These are phyloP conservation scores for Machimus atricapillus DNA, from an alignment of 2,888 invertebrate genomes.

Conservation along the genomic window DNA sequence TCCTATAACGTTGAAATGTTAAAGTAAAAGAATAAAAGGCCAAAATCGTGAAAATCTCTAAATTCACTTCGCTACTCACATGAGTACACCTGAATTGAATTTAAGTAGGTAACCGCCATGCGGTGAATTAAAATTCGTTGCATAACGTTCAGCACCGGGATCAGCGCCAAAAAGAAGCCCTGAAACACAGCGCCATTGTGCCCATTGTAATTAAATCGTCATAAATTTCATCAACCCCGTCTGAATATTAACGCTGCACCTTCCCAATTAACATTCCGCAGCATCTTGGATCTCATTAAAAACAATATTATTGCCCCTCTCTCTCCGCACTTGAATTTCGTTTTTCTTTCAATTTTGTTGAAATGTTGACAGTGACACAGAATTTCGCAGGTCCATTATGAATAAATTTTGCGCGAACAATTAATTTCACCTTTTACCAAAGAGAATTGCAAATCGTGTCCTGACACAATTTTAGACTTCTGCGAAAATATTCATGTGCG, in stretches of 20 bases:
- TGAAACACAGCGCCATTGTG: neutral
- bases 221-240: neutral
- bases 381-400: neutral
- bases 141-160: neutral
- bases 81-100: neutral
- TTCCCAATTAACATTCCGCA: neutral
- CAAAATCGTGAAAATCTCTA: neutral
- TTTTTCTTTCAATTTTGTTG: neutral
- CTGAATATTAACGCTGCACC: neutral
- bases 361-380: neutral
- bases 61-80: neutral
- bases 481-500: neutral
- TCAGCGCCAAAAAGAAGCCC: neutral
- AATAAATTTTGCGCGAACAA: slow-evolving; percentile 2
- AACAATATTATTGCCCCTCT: neutral
- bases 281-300: neutral
- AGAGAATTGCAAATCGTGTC: slow-evolving; percentile 6
- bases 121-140: neutral
- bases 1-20: too few species aligned
- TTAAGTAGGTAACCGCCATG: neutral
- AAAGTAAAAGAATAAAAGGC: neutral
- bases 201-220: neutral
- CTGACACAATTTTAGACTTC: slow-evolving; percentile 5
- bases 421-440: neutral
- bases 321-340: neutral